A percentile compares a stretch with the other conserved stretches of the same genome.
phyloP scores from a whole-genome alignment of 2,797 vertebrate genomes.

The Aldrovandia affinis region DNA sequence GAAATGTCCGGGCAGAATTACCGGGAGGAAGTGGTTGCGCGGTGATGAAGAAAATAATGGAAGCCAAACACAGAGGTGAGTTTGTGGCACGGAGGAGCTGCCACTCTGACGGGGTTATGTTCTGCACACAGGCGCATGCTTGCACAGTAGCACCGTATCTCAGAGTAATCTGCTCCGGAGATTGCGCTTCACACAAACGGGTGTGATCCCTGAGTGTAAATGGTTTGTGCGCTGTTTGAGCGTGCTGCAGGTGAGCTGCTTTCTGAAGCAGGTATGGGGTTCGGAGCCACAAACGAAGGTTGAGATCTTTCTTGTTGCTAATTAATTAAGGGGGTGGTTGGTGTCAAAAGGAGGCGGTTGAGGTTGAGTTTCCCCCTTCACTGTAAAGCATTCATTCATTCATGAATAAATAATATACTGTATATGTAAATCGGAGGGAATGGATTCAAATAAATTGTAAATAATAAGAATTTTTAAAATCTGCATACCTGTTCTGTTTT shows the following conservation, averaged over 20 bases:
- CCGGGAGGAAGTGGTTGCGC: constrained; percentile 73
- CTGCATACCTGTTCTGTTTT: constrained; percentile 93
- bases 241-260: not conserved
- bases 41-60: constrained; percentile 80
- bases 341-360: no score
- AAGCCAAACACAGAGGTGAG: constrained; percentile 67
- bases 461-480: not conserved
- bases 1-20: constrained; percentile 71
- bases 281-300: not conserved
- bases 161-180: not conserved
- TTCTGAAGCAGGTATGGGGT: not conserved
- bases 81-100: not conserved
- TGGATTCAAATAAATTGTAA: constrained; percentile 4
- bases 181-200: not conserved
- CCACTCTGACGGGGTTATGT: constrained; percentile 6
- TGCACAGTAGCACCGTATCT: not conserved
- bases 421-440: not conserved
- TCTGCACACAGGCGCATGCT: not conserved
- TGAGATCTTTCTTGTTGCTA: not conserved
- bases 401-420: not conserved
- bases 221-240: not conserved
- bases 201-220: not conserved
- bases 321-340: no score
- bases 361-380: no score
- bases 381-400: not conserved